These are phyloP conservation scores for Rhagophthalmus giganteus DNA, from an alignment of 2,888 invertebrate genomes.

Conservation along the genomic window DNA sequence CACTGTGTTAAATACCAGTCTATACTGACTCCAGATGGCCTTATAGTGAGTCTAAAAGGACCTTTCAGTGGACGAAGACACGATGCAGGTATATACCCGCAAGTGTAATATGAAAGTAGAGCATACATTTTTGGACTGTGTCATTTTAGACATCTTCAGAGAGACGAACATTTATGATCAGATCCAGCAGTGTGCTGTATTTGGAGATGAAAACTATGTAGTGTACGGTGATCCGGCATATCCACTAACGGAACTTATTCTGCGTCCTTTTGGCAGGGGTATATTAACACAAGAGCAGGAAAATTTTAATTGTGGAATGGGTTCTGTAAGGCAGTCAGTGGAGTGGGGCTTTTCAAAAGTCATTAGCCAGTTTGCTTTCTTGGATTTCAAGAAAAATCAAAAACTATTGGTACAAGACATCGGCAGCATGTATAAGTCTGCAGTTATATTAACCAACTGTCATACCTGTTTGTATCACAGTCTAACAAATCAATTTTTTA, in stretches of 20 bases:
- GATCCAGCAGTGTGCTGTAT: conserved; percentile 19
- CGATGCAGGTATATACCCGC: conserved; percentile 26
- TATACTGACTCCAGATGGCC: conserved; percentile 33
- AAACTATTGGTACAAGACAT: conserved; percentile 29
- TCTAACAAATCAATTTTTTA: conserved; percentile 21
- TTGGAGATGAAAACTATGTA: conserved; percentile 23
- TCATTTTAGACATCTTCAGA: conserved; percentile 22
- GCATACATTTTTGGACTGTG: too few relatives aligned
- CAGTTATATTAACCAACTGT: conserved; percentile 25
- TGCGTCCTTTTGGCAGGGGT: conserved; percentile 21
- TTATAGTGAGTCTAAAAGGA: conserved; percentile 28
- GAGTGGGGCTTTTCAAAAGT: conserved; percentile 33
- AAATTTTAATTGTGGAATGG: conserved; percentile 26
- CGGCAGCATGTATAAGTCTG: conserved; percentile 17
- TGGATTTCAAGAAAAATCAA: conserved; percentile 35
- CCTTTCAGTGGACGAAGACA: conserved; percentile 28
- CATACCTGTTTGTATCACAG: conserved; percentile 29
- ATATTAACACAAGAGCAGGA: conserved; percentile 8
- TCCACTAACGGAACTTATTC: conserved; percentile 25
- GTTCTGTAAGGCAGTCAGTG: conserved; percentile 24
- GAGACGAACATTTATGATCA: conserved; percentile 28
- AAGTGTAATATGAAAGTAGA: conserved; percentile 4
- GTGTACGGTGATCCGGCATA: conserved; percentile 34
- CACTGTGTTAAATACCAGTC: conserved; percentile 35
- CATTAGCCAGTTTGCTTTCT: conserved; percentile 29